phyloP scores from a whole-genome alignment of 2,113 vertebrate genomes.

The Pteruthius melanotis region DNA sequence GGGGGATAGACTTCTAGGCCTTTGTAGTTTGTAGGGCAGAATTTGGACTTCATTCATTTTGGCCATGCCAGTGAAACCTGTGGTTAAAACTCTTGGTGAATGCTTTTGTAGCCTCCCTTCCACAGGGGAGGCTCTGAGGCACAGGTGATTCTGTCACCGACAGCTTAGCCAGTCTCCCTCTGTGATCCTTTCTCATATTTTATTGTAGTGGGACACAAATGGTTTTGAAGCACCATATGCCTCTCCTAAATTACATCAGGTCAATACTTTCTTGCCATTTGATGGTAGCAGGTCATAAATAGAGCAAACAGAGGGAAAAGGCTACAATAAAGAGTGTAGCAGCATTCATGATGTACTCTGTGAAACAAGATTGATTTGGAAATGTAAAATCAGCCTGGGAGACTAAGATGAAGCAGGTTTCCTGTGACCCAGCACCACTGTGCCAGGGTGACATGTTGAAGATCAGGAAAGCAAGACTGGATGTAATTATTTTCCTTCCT shows the following conservation, averaged over 20 bases:
- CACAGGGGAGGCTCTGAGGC: slow-evolving; percentile 18
- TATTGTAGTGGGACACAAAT: slow-evolving; percentile 17
- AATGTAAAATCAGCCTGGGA: neutral
- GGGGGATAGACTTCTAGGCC: neutral
- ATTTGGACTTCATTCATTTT: neutral
- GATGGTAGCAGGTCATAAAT: neutral
- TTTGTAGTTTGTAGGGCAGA: neutral
- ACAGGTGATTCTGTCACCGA: neutral
- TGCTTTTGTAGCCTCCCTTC: neutral
- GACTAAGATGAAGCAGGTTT: neutral
- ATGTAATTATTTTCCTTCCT: neutral
- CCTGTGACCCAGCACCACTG: neutral
- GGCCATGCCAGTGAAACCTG: neutral
- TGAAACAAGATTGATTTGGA: neutral
- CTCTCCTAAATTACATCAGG: neutral
- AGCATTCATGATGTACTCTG: neutral
- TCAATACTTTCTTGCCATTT: slow-evolving; percentile 18
- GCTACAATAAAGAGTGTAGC: neutral
- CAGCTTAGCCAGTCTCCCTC: neutral
- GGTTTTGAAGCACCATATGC: neutral
- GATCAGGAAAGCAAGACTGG: neutral
- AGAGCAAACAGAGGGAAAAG: neutral
- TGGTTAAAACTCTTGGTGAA: neutral
- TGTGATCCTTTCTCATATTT: neutral
- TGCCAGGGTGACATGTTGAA: neutral